Evolutionary conservation across 2,797 vertebrate genomes (phyloP), one percentile per base, ranked within the genome.

Genomic region (Tarsius wallacei): DNA sequence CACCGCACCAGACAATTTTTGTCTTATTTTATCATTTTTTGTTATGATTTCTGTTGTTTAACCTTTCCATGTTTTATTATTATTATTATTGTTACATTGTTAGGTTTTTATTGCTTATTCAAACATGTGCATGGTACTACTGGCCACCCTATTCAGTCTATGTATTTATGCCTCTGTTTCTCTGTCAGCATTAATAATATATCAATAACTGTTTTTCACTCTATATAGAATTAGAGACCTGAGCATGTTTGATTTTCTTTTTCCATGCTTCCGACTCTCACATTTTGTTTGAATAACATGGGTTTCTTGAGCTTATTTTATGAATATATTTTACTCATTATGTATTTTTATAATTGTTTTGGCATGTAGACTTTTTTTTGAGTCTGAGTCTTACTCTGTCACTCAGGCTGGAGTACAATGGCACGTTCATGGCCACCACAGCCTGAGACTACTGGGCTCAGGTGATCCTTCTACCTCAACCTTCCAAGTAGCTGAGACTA

Each of bases 311-410:
- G 12, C n/a, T 61, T 51, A 5, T 31, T 47, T 68, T 76, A 7
- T 90, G 66, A 24, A 2, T 11, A 3, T 11, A 3, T 47, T n/a
- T 64, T 5, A 16, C 0, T 21, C 17, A 2, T 19, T 33, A 0
- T 1, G 1, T 1, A 8, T 8, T 61, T 59, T 68, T 68, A 0
- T 1, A 15, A 66, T 51, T 17, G 1, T 15, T 31, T 47, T 28
- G 55, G 66, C 5, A 0, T 42, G 16, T 66, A 2, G 2, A 1
- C 13, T 19, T 47, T 4, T 42, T 42, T 42, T 42, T 42, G 42
- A 42, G 42, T 42, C 42, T 42, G 42, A 42, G 42, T 42, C 42
- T 42, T 42, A 42, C 42, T 42, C 42, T 42, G 42, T 42, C 42
- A 42, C 42, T 42, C 42, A 42, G 42, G 42, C 42, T 42, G 42